Percentiles rank a stretch among this genome's conserved stretches.
Conservation (phyloP, 2,797 vertebrate genomes). For the Acropternis orthonyx region DNA sequence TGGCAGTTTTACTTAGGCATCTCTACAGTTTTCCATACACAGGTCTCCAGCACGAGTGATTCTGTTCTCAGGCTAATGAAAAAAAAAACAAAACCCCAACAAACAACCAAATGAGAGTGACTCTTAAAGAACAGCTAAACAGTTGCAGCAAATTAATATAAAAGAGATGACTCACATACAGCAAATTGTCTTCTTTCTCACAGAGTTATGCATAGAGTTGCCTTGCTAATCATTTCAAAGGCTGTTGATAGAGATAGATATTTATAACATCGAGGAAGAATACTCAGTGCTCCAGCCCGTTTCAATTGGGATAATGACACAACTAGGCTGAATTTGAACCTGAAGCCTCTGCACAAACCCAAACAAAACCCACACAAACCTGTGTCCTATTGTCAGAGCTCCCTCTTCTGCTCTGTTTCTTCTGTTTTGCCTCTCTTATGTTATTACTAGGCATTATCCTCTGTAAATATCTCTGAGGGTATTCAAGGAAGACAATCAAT, state of each 20-base stretch:
- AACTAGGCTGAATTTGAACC: not conserved
- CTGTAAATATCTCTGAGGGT: not conserved
- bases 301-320: not conserved
- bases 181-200: not conserved
- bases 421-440: not conserved
- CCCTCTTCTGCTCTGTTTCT: not conserved
- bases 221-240: not conserved
- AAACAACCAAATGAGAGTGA: not conserved
- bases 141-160: not conserved
- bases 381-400: not conserved
- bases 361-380: not conserved
- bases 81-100: not conserved
- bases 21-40: not conserved
- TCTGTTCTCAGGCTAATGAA: not conserved
- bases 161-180: not conserved
- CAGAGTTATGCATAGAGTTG: not conserved
- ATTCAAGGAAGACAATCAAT: not conserved
- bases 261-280: not conserved
- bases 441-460: not conserved
- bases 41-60: not conserved
- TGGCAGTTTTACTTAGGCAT: not conserved
- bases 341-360: not conserved
- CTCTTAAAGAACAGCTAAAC: not conserved
- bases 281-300: not conserved
- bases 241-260: not conserved